Percentiles rank a stretch among this genome's conserved stretches.
phyloP scores from a whole-genome alignment of 2,113 vertebrate species.

The Myrmophylax atrothorax region DNA sequence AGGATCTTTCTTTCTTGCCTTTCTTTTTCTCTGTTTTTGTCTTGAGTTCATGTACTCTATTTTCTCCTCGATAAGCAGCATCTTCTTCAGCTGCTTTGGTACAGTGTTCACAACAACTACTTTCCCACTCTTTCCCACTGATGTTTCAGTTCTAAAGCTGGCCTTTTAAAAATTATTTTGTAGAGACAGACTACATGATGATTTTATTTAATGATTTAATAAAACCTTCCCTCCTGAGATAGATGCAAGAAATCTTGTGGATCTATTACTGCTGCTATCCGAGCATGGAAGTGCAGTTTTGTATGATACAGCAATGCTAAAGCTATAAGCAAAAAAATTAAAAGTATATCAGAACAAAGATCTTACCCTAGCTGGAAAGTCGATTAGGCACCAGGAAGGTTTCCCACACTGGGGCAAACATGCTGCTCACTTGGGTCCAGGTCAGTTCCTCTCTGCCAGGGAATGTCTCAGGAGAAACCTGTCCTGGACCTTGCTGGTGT shows the following conservation, averaged over 20 bases:
- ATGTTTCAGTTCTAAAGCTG: constrained; percentile 30
- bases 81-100: neutral
- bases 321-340: constrained; percentile 4
- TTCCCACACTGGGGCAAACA: neutral
- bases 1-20: neutral
- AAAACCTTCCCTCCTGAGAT: constrained; percentile 33
- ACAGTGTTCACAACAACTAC: neutral
- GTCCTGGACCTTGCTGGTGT: neutral
- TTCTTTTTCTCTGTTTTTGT: neutral
- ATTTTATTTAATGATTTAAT: constrained; percentile 48
- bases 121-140: neutral
- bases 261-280: constrained; percentile 16
- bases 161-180: neutral
- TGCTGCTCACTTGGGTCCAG: neutral
- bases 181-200: neutral
- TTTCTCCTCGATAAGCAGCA: neutral
- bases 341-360: neutral
- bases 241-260: constrained; percentile 4
- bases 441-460: neutral
- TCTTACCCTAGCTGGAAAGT: neutral
- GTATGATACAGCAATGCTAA: neutral
- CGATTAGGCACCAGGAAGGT: neutral
- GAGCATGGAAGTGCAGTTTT: constrained; percentile 30
- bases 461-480: neutral
- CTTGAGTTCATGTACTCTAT: neutral